Conservation (phyloP, 2,113 vertebrate species). For the Platysteira castanea region DNA sequence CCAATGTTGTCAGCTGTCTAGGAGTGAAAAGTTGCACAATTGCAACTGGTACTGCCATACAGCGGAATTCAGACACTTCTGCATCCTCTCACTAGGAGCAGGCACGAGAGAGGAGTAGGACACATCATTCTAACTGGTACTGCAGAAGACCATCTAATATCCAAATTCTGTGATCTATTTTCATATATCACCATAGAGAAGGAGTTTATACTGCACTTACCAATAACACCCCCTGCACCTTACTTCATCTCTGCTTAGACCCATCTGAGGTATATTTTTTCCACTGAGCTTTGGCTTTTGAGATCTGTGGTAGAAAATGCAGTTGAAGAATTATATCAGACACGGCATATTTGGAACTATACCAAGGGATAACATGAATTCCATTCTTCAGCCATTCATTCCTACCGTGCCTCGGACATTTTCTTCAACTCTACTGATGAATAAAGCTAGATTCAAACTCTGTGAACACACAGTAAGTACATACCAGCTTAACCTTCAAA, state of each 20-base stretch:
- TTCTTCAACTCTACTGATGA: not conserved
- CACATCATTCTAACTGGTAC: not conserved
- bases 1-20: not conserved
- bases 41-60: not conserved
- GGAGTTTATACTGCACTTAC: not conserved
- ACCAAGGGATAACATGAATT: not conserved
- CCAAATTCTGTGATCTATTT: not conserved
- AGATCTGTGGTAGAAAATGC: not conserved
- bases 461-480: not conserved
- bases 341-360: not conserved
- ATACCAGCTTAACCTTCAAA: not conserved
- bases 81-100: not conserved
- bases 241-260: not conserved
- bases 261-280: not conserved
- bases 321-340: not conserved
- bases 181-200: not conserved
- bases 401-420: not conserved
- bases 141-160: not conserved
- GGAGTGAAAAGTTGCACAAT: not conserved
- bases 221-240: not conserved
- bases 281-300: not conserved
- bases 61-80: not conserved
- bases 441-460: not conserved
- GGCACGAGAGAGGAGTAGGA: not conserved
- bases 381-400: not conserved